Evolutionary conservation across 2,113 vertebrate genomes (phyloP).

Genomic region (Caretta caretta): DNA sequence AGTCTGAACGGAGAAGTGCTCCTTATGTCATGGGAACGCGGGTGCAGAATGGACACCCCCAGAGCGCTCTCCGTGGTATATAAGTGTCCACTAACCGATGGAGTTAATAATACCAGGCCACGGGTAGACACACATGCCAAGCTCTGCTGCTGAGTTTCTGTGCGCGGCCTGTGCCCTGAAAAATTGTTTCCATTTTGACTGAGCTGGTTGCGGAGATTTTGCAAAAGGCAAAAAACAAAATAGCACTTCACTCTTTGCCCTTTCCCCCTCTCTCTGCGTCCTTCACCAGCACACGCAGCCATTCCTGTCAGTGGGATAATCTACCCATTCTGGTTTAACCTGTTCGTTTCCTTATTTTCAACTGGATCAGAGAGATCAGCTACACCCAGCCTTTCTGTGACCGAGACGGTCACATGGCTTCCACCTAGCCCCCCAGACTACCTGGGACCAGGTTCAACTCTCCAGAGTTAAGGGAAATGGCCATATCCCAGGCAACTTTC

Average conservation of each 20-base stretch:
- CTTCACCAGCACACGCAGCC: neutral
- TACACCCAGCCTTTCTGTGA: neutral
- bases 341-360: neutral
- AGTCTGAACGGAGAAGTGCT: no score
- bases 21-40: no score
- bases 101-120: neutral
- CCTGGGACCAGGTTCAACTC: neutral
- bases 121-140: no score
- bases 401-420: neutral
- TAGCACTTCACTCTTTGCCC: neutral
- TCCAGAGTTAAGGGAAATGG: neutral
- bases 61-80: neutral
- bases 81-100: neutral
- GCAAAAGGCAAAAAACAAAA: no score
- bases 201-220: neutral
- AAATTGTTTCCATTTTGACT: neutral
- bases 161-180: neutral
- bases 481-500: neutral
- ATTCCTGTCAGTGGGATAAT: neutral
- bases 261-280: neutral
- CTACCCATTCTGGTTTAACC: neutral
- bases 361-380: neutral
- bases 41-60: no score
- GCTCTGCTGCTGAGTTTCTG: neutral
- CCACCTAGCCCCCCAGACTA: neutral